phyloP scores from a whole-genome alignment of 2,113 vertebrate species.

The Coryphaenoides rupestris region DNA sequence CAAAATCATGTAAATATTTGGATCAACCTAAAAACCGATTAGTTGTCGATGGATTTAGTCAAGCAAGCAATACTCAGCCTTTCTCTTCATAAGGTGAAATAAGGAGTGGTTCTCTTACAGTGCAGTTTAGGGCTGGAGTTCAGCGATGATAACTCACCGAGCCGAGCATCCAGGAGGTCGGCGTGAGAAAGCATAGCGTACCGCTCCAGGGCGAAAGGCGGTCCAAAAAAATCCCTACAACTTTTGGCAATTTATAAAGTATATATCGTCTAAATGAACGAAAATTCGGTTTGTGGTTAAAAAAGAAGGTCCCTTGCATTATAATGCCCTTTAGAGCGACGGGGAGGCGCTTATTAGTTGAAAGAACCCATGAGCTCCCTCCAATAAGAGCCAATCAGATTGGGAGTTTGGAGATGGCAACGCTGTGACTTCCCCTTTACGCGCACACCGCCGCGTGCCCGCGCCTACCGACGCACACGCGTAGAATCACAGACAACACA shows the following conservation, averaged over 20 bases:
- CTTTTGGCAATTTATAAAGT: constrained; percentile 81
- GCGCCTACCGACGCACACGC: constrained; percentile 18
- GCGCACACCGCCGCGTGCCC: constrained; percentile 41
- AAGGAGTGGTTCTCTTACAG: constrained; percentile 77
- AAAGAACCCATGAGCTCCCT: constrained; percentile 89
- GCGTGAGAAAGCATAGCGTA: constrained; percentile 98
- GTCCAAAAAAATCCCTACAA: constrained; percentile 86
- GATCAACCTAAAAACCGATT: constrained; percentile 29
- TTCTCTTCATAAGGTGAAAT: constrained; percentile 67
- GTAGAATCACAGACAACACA: constrained; percentile 36
- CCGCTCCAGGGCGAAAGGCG: constrained; percentile 91
- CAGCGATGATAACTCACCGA: constrained; percentile 90
- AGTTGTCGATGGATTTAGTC: constrained; percentile 44
- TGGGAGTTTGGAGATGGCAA: constrained; percentile 80
- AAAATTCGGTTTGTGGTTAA: constrained; percentile 98
- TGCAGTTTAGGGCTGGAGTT: constrained; percentile 79
- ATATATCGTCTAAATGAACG: constrained; percentile 86
- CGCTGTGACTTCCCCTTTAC: constrained; percentile 59
- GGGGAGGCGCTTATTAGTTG: constrained; percentile 97
- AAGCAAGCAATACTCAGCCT: constrained; percentile 63
- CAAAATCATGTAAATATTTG: constrained; percentile 35
- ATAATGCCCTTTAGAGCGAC: constrained; percentile 96
- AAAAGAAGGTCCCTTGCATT: constrained; percentile 96
- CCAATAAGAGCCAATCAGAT: constrained; percentile 93
- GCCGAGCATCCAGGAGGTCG: constrained; percentile 99